Evolutionary conservation across 2,113 vertebrate species (phyloP), one percentile per base, ranked within the genome.

Genomic region (Turdus rufiventris): DNA sequence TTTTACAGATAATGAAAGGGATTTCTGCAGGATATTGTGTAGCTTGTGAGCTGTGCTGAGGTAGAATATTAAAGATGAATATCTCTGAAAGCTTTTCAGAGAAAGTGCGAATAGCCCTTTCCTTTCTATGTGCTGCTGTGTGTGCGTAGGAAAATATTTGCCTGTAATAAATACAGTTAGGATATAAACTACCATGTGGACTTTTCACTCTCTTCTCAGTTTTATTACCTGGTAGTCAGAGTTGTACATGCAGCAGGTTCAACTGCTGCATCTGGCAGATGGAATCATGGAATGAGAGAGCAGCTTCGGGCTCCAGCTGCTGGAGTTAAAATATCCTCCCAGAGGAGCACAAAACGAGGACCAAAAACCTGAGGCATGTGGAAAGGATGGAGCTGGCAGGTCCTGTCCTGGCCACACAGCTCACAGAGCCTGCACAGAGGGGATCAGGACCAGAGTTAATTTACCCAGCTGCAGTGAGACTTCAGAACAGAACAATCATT

Each of bases 1-100:
- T 61, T 74, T 90, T 67, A 36, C 57, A 94, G 84, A 87, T 78
- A 91, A 91, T 51, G 73, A 91, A 92, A 89, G 73, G 47, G 23
- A 93, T 84, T 92, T 89, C 70, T 91, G 40, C 21, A 85, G 77
- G 57, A 53, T 78, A 70, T 82, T 91, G 43, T 89, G 65, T 89
- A 61, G 62, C 51, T 79, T 81, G 43, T 66, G 71, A 88, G 33
- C 43, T 80, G 23, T 61, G 26, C 60, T 88, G 23, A 51, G 28
- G 53, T 86, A 66, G 47, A 90, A 88, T 67, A 87, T 88, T 72
- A 63, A 92, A 91, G 80, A 88, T 91, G 0, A 62, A 3, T 90
- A 85, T 85, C 34, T 84, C 54, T 62, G 51, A 70, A 89, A 91
- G 54, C 45, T 91, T 73, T 83, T 66, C 75, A 71, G 65, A 80